Base-by-base conservation (phyloP, 2,797 vertebrate species). In the Harpagifer antarcticus region DNA sequence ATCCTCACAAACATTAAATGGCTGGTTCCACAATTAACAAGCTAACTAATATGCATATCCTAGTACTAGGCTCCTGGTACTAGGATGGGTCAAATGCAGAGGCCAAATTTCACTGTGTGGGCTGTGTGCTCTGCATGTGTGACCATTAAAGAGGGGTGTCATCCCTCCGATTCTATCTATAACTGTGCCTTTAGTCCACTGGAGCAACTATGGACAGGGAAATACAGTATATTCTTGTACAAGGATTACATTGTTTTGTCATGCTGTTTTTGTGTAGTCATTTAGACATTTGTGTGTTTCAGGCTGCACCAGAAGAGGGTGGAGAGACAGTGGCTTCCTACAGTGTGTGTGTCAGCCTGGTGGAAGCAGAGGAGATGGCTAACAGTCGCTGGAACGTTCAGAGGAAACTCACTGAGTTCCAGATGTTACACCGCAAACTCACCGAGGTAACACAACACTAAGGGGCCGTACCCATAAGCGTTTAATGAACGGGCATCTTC, bases 361-460 rank as follows among this genome's bases (percentile, higher is more conserved):
- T 91, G 37, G 98, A 98, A 78, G 95, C 92, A 56, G 96, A 96
- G 59, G 96, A 97, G 78, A 82, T 88, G 1, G 91, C 94, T 83
- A 95, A 92, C 72, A 97, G 96, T 87, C 95, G 92, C 89, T 99
- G 98, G 98, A 96, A 90, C 0, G 97, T 99, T 73, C 95, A 94
- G 73, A 96, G 98, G 90, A 98, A 96, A 88, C 97, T 99, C 83
- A 97, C 93, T 3, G 98, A 99, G 86, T 99, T 99, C 91, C 98
- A 99, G 91, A 96, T 94, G 78, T 93, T 99, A 62, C 97, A 99
- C 89, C 95, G 98, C 83, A 99, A 99, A 86, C 96, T 99, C 76
- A 97, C 95, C 0, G 98, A 99, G 97, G 98, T 99, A 96, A 0
- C 57, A 16, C 15, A 48, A 23, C 45, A 11, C 47, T n/a, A 37